Conservation (phyloP, 2,113 vertebrate genomes). For the Indicator maculatus region DNA sequence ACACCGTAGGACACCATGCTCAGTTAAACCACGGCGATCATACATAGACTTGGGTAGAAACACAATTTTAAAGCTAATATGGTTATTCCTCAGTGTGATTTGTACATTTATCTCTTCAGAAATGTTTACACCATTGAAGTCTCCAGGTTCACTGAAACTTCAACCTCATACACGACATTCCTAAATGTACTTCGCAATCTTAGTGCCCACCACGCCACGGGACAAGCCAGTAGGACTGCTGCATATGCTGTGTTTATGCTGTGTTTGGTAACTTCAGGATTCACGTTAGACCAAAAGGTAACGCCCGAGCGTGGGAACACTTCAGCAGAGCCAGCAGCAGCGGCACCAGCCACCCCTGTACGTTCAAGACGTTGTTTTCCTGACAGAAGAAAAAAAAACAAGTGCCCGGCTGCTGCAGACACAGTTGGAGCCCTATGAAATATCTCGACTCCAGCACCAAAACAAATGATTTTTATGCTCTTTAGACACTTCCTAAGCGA, state of each 20-base stretch:
- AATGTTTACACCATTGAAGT: not conserved
- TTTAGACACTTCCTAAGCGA: not conserved
- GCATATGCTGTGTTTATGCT: no score
- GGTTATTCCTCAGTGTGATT: not conserved
- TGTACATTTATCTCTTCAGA: not conserved
- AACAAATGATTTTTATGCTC: accelerated
- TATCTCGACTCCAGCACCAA: accelerated
- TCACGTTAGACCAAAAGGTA: accelerated
- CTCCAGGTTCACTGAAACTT: not conserved
- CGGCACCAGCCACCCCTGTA: not conserved
- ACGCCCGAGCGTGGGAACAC: accelerated
- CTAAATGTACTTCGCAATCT: not conserved
- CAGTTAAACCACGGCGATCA: not conserved
- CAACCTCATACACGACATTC: not conserved
- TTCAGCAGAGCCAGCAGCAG: not conserved
- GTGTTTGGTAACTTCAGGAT: no score
- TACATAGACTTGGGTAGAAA: accelerated
- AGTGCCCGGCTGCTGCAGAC: accelerated
- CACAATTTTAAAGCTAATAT: not conserved
- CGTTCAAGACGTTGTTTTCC: accelerated
- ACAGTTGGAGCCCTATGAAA: not conserved
- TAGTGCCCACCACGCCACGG: accelerated
- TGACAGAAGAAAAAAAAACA: not conserved
- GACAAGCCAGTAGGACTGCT: not conserved
- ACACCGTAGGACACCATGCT: not conserved